Percentiles rank a stretch among this genome's conserved stretches.
Evolutionary conservation across 2,888 invertebrate genomes (phyloP).

Genomic region (Steinernema carpocapsae): DNA sequence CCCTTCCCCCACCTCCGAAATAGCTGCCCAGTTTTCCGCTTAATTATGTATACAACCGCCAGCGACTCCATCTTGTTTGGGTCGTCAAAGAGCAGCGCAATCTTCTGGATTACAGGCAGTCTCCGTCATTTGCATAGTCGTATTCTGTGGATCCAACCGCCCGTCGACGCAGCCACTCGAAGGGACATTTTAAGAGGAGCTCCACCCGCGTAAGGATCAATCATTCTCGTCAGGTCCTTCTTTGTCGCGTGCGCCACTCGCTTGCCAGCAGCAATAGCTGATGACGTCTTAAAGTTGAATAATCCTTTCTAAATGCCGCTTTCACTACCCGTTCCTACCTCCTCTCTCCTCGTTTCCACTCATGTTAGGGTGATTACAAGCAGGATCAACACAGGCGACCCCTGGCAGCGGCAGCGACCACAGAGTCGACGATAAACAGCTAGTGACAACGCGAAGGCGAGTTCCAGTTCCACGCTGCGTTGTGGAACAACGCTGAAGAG

Average conservation of each 20-base stretch:
- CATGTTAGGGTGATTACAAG: background rate
- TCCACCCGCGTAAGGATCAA: background rate
- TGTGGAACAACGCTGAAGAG: background rate
- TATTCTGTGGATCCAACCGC: too few species aligned
- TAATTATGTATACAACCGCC: background rate
- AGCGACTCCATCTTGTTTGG: constrained; percentile 4
- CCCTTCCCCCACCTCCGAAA: background rate
- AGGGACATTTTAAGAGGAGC: too few species aligned
- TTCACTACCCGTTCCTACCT: too few species aligned
- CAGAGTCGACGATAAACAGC: constrained; percentile 27
- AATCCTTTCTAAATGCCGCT: too few species aligned
- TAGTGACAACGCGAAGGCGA: constrained; percentile 16
- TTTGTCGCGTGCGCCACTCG: background rate
- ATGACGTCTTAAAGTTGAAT: too few species aligned
- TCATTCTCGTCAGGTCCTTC: constrained; percentile 15
- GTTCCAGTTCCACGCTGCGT: constrained; percentile 10
- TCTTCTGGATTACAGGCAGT: constrained; percentile 6
- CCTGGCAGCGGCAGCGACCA: too few species aligned
- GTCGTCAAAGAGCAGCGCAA: background rate
- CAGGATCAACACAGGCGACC: background rate
- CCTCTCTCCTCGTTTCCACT: too few species aligned
- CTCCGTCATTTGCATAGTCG: constrained; percentile 34
- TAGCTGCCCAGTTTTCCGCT: background rate
- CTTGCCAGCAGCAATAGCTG: too few species aligned
- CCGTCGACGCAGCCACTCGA: too few species aligned